phyloP scores from a whole-genome alignment of 1,140 invertebrate species.

The Aleiodes sp. region DNA sequence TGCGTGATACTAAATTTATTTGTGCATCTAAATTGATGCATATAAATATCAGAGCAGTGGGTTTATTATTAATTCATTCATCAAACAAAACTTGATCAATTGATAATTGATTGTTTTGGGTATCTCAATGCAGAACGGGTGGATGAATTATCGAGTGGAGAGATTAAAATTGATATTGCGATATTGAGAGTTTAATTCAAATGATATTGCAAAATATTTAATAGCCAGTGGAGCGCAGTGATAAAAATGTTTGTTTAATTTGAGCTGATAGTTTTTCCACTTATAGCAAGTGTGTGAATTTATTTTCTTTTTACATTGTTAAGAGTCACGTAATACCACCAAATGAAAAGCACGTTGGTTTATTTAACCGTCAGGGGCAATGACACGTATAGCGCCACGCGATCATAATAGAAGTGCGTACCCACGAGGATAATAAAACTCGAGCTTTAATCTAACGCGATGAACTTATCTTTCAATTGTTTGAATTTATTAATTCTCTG shows the following conservation, averaged over 20 bases:
- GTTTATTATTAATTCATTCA: not conserved
- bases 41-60: not conserved
- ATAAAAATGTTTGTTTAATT: not conserved
- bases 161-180: slow-evolving; percentile 5
- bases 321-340: not conserved
- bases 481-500: slow-evolving; percentile 3
- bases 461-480: not conserved
- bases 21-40: not conserved
- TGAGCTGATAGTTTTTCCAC: too few relatives aligned
- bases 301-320: not conserved
- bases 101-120: not conserved
- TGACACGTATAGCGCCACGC: slow-evolving; percentile 5
- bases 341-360: slow-evolving; percentile 1
- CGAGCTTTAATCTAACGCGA: not conserved
- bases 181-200: not conserved
- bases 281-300: too few relatives aligned
- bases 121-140: not conserved
- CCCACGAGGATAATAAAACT: not conserved
- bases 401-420: not conserved
- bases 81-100: not conserved
- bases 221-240: not conserved
- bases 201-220: not conserved
- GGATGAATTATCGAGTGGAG: not conserved
- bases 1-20: not conserved
- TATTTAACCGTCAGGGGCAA: slow-evolving; percentile 15